Base-by-base conservation (phyloP, 2,888 invertebrate genomes). In the Petrolisthes manimaculis region DNA sequence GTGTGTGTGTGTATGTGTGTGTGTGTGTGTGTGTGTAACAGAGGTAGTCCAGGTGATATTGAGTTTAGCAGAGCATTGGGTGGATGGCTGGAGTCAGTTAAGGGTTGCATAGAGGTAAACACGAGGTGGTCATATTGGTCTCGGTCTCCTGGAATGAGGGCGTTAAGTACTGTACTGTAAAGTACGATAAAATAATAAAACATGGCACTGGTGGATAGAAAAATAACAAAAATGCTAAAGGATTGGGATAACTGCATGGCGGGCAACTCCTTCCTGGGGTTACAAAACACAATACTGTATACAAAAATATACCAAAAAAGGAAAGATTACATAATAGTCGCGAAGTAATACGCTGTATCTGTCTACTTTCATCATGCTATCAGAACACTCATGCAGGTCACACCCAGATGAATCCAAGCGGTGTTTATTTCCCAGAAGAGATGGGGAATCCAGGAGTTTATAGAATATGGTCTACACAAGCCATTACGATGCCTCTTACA, bases 391-490 rank as follows among this genome's bases (percentile, higher is more conserved):
- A 83, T 84, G 83, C 83, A 75, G n/a, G 9, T 55, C 56, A 84
- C 56, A 83, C 83, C 3, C 21, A 54, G 12, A 53, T 24, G n/a
- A 81, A 9, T 51, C 12, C 21, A 81, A 51, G 74, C 54, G 24
- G 14, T n/a, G n/a, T 75, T 84, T 84, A 77, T 56, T 75, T 18
- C 53, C 37, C n/a, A 2, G 55, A 74, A 75, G 71, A 24, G 18
- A 61, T 9, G 67, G 81, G 24, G 14, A 67, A 67, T 54, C 53
- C 37, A 37, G 71, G 71, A 71, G 18, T 71, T 71, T 71, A 71
- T n/a, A 56, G 83, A 56, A n/a, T 75, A 75, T n/a, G 75, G 83
- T 75, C 54, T 84, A 75, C 83, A 84, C 18, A 74, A 83, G 55
- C n/a, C 54, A 69, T 18, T 69, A 69, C n/a, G 24, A 55, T 84